Evolutionary conservation across 2,113 vertebrate genomes (phyloP).

Genomic region (Cygnus atratus): DNA sequence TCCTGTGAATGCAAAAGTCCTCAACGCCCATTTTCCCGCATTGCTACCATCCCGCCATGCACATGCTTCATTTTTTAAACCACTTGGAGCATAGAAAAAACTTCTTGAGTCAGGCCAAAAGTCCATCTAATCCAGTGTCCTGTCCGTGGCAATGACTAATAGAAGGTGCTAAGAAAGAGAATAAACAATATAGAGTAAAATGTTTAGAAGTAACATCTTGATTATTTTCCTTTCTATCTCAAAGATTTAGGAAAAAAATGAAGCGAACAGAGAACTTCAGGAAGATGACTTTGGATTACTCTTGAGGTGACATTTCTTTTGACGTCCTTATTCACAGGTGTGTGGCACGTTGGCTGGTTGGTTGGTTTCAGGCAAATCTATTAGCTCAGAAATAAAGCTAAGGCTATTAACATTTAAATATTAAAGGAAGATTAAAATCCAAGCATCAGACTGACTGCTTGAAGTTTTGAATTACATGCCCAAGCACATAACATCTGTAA

Average conservation of each 20-base stretch:
- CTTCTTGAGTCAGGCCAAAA: not conserved
- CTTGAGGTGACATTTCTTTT: not conserved
- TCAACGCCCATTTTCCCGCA: not conserved
- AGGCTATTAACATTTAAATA: not conserved
- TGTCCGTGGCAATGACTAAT: not conserved
- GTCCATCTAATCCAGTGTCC: not conserved
- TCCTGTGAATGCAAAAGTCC: not conserved
- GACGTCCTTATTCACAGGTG: conserved; percentile 16
- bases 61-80: not conserved
- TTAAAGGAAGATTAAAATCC: not conserved
- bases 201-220: not conserved
- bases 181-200: not conserved
- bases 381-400: not conserved
- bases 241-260: not conserved
- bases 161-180: not conserved
- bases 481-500: not conserved
- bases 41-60: not conserved
- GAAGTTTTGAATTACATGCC: not conserved
- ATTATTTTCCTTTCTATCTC: not conserved
- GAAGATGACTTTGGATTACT: not conserved
- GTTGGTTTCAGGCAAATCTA: not conserved
- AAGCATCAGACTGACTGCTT: not conserved
- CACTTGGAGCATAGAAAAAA: not conserved
- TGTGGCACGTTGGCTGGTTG: not conserved
- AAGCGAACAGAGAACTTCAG: not conserved